These are phyloP conservation scores for Empis livida DNA, from an alignment of 2,888 invertebrate species.

Conservation along the genomic window DNA sequence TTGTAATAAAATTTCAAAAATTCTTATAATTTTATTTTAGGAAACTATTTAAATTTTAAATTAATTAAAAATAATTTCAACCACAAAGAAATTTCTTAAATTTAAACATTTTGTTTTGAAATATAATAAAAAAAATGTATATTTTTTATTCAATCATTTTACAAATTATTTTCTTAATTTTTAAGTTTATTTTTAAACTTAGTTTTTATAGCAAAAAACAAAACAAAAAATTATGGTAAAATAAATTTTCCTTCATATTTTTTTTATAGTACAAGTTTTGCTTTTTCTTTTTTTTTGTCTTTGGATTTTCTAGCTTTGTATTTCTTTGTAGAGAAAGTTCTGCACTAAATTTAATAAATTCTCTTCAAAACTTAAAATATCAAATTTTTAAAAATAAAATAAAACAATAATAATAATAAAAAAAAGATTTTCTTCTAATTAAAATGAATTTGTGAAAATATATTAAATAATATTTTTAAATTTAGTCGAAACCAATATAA, in stretches of 20 bases:
- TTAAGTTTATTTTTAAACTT: too few relatives aligned
- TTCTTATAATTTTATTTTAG: too few relatives aligned
- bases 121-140: too few relatives aligned
- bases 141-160: constrained; percentile 6
- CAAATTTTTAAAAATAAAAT: not conserved
- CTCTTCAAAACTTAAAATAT: not conserved
- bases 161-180: constrained; percentile 6
- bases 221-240: too few relatives aligned
- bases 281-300: constrained; percentile 10
- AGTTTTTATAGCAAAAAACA: too few relatives aligned
- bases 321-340: constrained; percentile 4
- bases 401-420: constrained; percentile 7
- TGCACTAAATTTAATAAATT: too few relatives aligned
- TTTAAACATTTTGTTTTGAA: not conserved
- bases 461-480: constrained; percentile 2
- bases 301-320: constrained; percentile 16
- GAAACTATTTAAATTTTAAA: too few relatives aligned
- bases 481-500: too few relatives aligned
- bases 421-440: constrained; percentile 3
- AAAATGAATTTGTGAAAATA: constrained; percentile 3
- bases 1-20: too few relatives aligned
- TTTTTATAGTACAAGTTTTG: constrained; percentile 9
- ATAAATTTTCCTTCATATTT: too few relatives aligned
- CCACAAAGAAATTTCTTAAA: too few relatives aligned
- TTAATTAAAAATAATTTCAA: too few relatives aligned